These are phyloP conservation scores for Brachypterus glaber DNA, from an alignment of 2,888 invertebrate genomes.

Conservation along the genomic window DNA sequence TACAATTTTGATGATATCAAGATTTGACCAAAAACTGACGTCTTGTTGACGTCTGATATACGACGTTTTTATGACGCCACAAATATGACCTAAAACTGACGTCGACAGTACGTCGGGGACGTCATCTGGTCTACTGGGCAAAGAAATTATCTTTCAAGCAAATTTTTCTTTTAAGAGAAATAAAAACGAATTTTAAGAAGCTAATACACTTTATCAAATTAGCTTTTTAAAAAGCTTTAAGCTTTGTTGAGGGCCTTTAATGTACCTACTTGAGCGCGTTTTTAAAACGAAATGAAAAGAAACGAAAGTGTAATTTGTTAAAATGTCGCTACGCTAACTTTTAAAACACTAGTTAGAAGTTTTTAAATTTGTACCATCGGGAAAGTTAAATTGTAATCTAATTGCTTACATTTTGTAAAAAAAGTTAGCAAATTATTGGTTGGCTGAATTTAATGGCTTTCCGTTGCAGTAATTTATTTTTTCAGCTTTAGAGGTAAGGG, in stretches of 20 bases:
- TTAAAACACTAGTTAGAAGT: constrained; percentile 42
- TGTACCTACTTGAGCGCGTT: constrained; percentile 33
- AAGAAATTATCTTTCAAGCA: too few relatives aligned
- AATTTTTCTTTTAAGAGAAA: too few relatives aligned
- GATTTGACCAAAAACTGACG: too few relatives aligned
- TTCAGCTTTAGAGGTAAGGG: too few relatives aligned
- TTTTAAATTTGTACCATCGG: constrained; percentile 39
- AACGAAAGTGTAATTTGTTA: constrained; percentile 41
- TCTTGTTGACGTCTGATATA: too few relatives aligned
- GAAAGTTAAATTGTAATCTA: constrained; percentile 32
- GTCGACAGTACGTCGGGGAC: too few relatives aligned
- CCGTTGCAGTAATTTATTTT: too few relatives aligned
- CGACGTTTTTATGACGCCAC: too few relatives aligned
- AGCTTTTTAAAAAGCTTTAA: constrained; percentile 36
- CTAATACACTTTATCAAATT: constrained; percentile 31
- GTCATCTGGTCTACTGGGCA: too few relatives aligned
- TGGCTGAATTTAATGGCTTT: constrained; percentile 1
- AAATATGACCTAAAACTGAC: too few relatives aligned
- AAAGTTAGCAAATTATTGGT: constrained; percentile 16
- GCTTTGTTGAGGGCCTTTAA: constrained; percentile 30
- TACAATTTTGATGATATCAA: too few relatives aligned
- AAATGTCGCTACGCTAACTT: constrained; percentile 40
- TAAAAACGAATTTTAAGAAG: constrained; percentile 14
- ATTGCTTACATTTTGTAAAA: constrained; percentile 30
- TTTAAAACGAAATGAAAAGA: constrained; percentile 38